phyloP scores from a whole-genome alignment of 2,888 invertebrate species.

The Oasisia sp. region DNA sequence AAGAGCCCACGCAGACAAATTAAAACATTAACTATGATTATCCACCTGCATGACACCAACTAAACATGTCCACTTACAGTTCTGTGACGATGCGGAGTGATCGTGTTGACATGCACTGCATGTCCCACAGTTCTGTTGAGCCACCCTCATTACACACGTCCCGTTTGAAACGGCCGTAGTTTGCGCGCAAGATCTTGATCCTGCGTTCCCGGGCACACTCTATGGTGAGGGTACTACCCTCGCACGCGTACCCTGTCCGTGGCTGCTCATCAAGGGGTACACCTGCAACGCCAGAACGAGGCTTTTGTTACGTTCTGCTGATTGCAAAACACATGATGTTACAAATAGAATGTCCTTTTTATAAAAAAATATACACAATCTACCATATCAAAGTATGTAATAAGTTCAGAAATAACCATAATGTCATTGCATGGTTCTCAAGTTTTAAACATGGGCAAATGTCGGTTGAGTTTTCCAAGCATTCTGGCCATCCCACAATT shows the following conservation, averaged over 20 bases:
- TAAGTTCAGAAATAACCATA: too few species aligned
- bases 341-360: too few species aligned
- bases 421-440: too few species aligned
- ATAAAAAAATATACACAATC: too few species aligned
- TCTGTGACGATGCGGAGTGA: constrained; percentile 87
- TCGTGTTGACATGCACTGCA: constrained; percentile 92
- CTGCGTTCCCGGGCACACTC: constrained; percentile 89
- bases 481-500: too few species aligned
- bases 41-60: neutral
- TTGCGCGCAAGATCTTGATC: constrained; percentile 90
- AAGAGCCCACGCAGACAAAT: too few species aligned
- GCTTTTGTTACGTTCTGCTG: too few species aligned
- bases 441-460: too few species aligned
- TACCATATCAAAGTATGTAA: too few species aligned
- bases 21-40: neutral
- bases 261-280: neutral
- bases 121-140: constrained; percentile 90
- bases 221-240: constrained; percentile 88
- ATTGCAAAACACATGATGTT: too few species aligned
- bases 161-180: constrained; percentile 92
- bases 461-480: too few species aligned
- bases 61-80: constrained; percentile 72
- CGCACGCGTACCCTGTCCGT: constrained; percentile 90
- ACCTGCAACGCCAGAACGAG: neutral
- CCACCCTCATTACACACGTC: constrained; percentile 96